Evolutionary conservation across 1,140 invertebrate genomes (phyloP).

Genomic region (Uloborus diversus): DNA sequence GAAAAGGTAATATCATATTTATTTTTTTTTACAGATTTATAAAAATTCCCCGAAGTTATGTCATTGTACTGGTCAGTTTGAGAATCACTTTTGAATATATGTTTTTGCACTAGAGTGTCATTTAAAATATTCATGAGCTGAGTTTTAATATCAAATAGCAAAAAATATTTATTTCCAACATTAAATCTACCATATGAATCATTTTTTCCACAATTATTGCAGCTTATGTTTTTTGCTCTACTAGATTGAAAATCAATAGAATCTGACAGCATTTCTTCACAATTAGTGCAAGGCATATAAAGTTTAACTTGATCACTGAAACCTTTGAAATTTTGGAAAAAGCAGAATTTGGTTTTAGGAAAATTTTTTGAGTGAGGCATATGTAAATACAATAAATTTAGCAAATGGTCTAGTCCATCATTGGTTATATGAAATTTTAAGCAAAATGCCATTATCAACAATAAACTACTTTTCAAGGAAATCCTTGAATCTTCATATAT

Average conservation of each 20-base stretch:
- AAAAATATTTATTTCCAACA: not conserved
- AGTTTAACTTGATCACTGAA: not conserved
- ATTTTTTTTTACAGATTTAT: not conserved
- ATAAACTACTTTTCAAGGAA: not conserved
- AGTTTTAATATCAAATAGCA: not conserved
- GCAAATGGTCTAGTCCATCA: not conserved
- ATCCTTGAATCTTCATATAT: not conserved
- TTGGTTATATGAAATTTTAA: not conserved
- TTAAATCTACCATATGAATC: not conserved
- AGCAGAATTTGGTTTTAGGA: not conserved
- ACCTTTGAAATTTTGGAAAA: not conserved
- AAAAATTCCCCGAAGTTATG: not conserved
- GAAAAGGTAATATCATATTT: not conserved
- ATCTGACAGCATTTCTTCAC: not conserved
- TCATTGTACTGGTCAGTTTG: not conserved
- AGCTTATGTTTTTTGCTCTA: not conserved
- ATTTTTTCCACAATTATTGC: not conserved
- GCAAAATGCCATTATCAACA: not conserved
- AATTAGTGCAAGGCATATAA: not conserved
- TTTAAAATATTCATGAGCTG: not conserved
- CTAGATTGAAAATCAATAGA: not conserved
- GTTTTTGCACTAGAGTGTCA: not conserved
- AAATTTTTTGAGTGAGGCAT: not conserved
- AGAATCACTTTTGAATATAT: not conserved
- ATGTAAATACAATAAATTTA: not conserved